Evolutionary conservation across 2,888 invertebrate genomes (phyloP).

Genomic region (Liodrosophila aerea): DNA sequence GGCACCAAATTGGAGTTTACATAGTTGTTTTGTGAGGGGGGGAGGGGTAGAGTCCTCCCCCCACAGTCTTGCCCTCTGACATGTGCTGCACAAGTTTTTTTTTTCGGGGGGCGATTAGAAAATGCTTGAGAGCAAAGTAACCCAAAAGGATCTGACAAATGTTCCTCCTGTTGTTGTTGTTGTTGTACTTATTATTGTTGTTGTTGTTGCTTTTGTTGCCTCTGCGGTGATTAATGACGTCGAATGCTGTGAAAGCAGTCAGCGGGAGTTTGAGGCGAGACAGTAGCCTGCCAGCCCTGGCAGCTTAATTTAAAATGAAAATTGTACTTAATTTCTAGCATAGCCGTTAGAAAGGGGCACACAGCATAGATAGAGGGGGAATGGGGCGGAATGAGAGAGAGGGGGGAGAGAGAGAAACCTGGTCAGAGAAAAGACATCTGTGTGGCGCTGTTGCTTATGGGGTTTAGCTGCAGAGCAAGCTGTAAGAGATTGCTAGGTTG

Average conservation of each 20-base stretch:
- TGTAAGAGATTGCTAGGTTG: too few relatives aligned
- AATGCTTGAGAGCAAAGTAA: constrained; percentile 61
- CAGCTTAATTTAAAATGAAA: constrained; percentile 76
- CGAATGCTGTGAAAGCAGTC: constrained; percentile 58
- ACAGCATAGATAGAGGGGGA: neutral
- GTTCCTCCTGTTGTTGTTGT: constrained; percentile 45
- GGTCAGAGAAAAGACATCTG: constrained; percentile 37
- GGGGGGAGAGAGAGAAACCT: neutral
- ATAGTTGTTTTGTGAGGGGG: constrained; percentile 40
- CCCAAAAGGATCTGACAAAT: constrained; percentile 76
- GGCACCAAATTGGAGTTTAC: constrained; percentile 44
- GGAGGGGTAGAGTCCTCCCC: neutral
- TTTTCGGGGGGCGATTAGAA: constrained; percentile 58
- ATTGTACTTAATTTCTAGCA: constrained; percentile 74
- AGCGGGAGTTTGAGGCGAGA: constrained; percentile 1
- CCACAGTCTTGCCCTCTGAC: constrained; percentile 39
- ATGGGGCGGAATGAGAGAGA: neutral
- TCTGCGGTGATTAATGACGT: constrained; percentile 72
- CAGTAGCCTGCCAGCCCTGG: constrained; percentile 49
- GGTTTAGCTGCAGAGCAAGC: neutral
- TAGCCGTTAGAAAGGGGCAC: constrained; percentile 22
- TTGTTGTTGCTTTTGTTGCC: constrained; percentile 45
- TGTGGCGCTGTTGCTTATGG: constrained; percentile 27
- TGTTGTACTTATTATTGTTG: constrained; percentile 20
- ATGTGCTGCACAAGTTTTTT: constrained; percentile 63